These are phyloP conservation scores for Hydrozoanthus tunicans DNA, from an alignment of 64 coral and sea anemone species.

Conservation along the genomic window DNA sequence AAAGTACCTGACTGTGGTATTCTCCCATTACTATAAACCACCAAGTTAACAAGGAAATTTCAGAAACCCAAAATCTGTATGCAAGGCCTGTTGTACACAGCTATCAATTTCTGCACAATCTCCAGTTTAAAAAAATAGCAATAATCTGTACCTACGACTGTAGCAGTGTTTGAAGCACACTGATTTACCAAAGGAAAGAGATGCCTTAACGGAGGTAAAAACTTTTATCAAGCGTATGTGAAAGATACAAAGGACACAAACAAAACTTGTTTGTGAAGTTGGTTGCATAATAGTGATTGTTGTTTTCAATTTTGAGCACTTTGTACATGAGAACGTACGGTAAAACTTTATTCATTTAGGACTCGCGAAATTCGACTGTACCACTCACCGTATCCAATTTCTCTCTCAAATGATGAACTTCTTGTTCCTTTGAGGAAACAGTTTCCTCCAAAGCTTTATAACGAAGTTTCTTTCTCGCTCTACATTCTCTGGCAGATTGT, in stretches of 20 bases:
- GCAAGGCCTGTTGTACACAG: no score
- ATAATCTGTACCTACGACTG: no score
- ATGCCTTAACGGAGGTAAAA: no score
- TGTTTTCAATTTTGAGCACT: not conserved
- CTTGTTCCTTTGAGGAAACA: constrained; percentile 86
- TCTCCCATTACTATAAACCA: no score
- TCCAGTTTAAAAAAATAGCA: no score
- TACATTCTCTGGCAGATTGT: constrained; percentile 94
- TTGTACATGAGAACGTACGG: not conserved
- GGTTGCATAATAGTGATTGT: constrained; percentile 1
- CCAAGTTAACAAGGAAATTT: no score
- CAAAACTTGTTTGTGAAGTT: constrained; percentile 2
- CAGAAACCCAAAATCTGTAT: no score
- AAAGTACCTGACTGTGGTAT: no score
- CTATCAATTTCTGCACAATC: no score
- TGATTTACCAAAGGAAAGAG: no score
- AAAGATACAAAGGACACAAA: not conserved
- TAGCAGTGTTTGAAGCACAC: no score
- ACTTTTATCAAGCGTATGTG: no score
- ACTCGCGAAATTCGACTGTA: not conserved
- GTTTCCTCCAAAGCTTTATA: constrained; percentile 90
- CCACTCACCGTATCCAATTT: constrained; percentile 89
- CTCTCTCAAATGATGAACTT: constrained; percentile 86
- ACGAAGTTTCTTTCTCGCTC: constrained; percentile 94
- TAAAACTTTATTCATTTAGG: constrained; percentile 6